Evolutionary conservation across 1,140 invertebrate species (phyloP).

Genomic region (Mizuhopecten yessoensis): DNA sequence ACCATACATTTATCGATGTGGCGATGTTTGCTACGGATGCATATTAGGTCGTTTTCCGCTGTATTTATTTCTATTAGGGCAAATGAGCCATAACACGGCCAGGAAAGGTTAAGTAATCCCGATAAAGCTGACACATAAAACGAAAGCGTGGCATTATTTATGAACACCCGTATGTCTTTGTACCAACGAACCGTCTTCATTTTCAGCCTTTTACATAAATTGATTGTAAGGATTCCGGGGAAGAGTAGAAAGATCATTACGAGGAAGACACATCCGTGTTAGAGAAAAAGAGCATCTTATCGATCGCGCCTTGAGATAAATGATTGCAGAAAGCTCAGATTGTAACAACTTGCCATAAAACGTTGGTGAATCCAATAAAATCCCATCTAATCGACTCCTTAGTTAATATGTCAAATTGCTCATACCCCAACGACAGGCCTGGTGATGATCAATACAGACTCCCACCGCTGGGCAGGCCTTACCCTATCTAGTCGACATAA

Average conservation of each 20-base stretch:
- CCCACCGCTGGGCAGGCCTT: constrained; percentile 5
- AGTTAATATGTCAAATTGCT: constrained; percentile 39
- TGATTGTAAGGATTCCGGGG: constrained; percentile 3
- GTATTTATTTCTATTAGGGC: constrained; percentile 34
- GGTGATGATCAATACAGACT: constrained; percentile 14
- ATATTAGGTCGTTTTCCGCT: constrained; percentile 33
- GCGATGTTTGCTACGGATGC: neutral
- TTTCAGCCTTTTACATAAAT: constrained; percentile 28
- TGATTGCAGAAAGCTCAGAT: constrained; percentile 33
- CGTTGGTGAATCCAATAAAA: constrained; percentile 38
- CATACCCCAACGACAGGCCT: constrained; percentile 25
- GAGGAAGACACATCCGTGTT: constrained; percentile 5
- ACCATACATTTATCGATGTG: constrained; percentile 10
- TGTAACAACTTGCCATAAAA: constrained; percentile 34
- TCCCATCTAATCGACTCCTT: constrained; percentile 37
- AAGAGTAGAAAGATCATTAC: neutral
- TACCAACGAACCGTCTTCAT: neutral
- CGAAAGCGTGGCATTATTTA: neutral
- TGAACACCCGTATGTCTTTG: neutral
- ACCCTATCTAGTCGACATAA: constrained; percentile 32
- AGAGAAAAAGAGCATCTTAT: constrained; percentile 14
- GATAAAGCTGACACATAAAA: neutral
- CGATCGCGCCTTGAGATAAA: constrained; percentile 7
- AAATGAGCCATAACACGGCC: neutral
- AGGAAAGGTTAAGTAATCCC: neutral